Conservation (phyloP, 2,888 invertebrate species). For the Lagria hirta region DNA sequence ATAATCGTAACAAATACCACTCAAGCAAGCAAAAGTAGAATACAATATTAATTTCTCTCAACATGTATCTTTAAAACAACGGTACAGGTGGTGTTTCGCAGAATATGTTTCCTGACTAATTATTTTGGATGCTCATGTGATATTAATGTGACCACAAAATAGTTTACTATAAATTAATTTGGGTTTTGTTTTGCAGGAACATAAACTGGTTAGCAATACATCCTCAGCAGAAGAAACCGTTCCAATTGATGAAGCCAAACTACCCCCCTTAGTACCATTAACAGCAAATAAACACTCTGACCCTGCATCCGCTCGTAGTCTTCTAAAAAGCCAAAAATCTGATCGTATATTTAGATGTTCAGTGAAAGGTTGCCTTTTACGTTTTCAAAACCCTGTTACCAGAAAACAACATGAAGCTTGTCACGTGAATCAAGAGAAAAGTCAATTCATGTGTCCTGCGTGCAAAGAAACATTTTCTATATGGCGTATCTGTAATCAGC, state of each 20-base stretch:
- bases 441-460: slow-evolving; percentile 58
- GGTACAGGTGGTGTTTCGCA: too few relatives aligned
- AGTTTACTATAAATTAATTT: slow-evolving; percentile 3
- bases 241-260: background rate
- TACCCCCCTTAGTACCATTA: too few relatives aligned
- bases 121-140: background rate
- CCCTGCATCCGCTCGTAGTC: slow-evolving; percentile 11
- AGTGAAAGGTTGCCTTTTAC: slow-evolving; percentile 58
- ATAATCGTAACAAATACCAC: too few relatives aligned
- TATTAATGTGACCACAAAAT: slow-evolving; percentile 1
- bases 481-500: slow-evolving; percentile 68
- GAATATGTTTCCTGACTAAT: background rate
- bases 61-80: too few relatives aligned
- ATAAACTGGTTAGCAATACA: slow-evolving; percentile 6
- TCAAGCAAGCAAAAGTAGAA: too few relatives aligned
- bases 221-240: background rate
- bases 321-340: slow-evolving; percentile 42
- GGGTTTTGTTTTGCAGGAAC: slow-evolving; percentile 11
- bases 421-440: slow-evolving; percentile 52
- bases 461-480: slow-evolving; percentile 58
- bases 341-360: slow-evolving; percentile 53
- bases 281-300: slow-evolving; percentile 4
- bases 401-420: slow-evolving; percentile 58
- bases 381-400: slow-evolving; percentile 55
- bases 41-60: too few relatives aligned